These are phyloP conservation scores for Hirundo rustica DNA, from an alignment of 2,797 vertebrate genomes.

Conservation along the genomic window DNA sequence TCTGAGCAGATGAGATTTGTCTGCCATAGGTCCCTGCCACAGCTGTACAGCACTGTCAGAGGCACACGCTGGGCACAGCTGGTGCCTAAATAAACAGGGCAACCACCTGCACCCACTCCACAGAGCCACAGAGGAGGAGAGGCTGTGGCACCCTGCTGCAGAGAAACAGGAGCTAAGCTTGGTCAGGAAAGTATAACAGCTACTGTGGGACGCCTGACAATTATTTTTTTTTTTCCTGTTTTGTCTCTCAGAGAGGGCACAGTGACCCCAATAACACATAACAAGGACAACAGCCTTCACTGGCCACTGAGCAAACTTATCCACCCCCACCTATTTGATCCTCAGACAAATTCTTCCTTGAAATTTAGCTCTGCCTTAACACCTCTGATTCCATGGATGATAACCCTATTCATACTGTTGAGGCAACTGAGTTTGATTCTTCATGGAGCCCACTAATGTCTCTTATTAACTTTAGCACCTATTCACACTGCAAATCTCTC, in stretches of 20 bases:
- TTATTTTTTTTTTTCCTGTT: not conserved
- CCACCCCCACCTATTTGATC: not conserved
- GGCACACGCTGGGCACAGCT: not conserved
- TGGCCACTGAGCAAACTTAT: not conserved
- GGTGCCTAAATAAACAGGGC: not conserved
- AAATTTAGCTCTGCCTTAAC: not conserved
- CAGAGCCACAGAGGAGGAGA: not conserved
- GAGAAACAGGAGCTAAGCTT: not conserved
- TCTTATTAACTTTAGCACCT: not conserved
- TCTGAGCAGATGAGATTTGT: not conserved
- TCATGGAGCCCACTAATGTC: not conserved
- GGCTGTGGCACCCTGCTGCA: not conserved
- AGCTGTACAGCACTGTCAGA: not conserved
- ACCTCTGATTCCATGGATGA: not conserved
- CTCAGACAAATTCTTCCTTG: not conserved
- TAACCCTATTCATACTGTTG: not conserved
- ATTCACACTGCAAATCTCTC: not conserved
- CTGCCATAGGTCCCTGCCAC: not conserved
- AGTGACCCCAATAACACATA: not conserved
- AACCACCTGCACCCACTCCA: not conserved
- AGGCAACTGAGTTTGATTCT: not conserved
- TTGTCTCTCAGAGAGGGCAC: not conserved
- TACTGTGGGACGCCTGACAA: too few relatives aligned
- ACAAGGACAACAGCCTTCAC: not conserved
- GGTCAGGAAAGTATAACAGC: not conserved